Conservation (phyloP, 2,888 invertebrate genomes). For the Xestoiulus laeticollis region DNA sequence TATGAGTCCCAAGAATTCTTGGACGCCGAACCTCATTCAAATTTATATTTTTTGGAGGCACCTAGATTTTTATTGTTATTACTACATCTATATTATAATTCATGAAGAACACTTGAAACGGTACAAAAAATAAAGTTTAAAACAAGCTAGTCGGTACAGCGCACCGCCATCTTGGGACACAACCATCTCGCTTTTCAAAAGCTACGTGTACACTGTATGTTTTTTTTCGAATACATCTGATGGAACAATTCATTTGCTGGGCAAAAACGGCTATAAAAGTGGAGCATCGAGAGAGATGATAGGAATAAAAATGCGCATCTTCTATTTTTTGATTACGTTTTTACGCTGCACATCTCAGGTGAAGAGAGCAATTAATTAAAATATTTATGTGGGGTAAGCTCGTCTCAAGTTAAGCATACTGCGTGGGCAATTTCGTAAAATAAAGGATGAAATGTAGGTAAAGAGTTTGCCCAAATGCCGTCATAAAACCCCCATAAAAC, state of each 20-base stretch:
- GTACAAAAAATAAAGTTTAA: too few relatives aligned
- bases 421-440: not conserved
- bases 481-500: slow-evolving; percentile 23
- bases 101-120: too few relatives aligned
- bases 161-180: not conserved
- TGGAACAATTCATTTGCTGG: slow-evolving; percentile 20
- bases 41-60: too few relatives aligned
- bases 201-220: too few relatives aligned
- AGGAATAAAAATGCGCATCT: slow-evolving; percentile 25
- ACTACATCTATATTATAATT: too few relatives aligned
- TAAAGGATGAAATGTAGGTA: not conserved
- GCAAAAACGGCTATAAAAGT: not conserved
- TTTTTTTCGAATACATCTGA: not conserved
- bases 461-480: slow-evolving; percentile 35
- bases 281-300: not conserved
- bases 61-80: too few relatives aligned
- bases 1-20: too few relatives aligned
- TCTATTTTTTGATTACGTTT: slow-evolving; percentile 17
- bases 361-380: slow-evolving; percentile 38
- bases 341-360: not conserved
- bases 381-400: slow-evolving; percentile 2
- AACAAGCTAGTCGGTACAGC: too few relatives aligned
- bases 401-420: not conserved
- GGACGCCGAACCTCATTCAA: too few relatives aligned
- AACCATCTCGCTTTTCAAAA: not conserved